Evolutionary conservation across 2,797 vertebrate species (phyloP), one percentile per base, ranked within the genome.

Genomic region (Hydrocynus forskahlii): DNA sequence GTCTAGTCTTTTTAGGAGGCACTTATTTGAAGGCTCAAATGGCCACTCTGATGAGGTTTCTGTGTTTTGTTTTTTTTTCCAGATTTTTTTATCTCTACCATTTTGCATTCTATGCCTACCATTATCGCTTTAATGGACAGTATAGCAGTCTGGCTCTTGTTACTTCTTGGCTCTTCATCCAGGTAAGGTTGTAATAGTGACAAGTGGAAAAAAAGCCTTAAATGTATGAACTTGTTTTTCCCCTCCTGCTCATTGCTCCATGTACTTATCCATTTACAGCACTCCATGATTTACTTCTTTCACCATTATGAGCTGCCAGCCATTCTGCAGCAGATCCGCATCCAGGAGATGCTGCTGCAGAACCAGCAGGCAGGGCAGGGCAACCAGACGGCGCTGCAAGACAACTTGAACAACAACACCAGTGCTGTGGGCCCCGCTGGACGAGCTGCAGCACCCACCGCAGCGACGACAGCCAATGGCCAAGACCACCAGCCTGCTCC

Each of bases 261-360:
- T 59, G 0, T 76, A 40, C 62, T 71, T 29, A 1, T 78, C n/a
- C 4, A 2, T 67, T 73, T 19, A 9, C 85, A 99, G 97, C 98
- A 99, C 85, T 99, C 97, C 0, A 99, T 99, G 98, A 97, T 99
- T 87, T 99, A 99, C 88, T 99, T 99, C 87, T 99, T 99, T 93
- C 98, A 99, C 81, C 98, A 99, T 91, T 98, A 98, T 0, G 98
- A 99, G 93, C 94, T 99, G 67, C 98, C 98, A 0, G 98, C 98
- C 85, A 99, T 99, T 84, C 94, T 99, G 76, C 97, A 99, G 90
- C 97, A 99, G 93, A 96, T 99, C 89, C 89, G 97, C 48, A 97
- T 99, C 88, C 98, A 99, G 90, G 97, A 99, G 94, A 95, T 99
- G 97, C 89, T 99, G 64, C 91, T 99, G 14, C 97, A 98, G 92